Percentiles rank a stretch among this genome's conserved stretches.
These are phyloP conservation scores for Catharus fuscescens DNA, from an alignment of 2,113 vertebrate species.

Conservation along the genomic window DNA sequence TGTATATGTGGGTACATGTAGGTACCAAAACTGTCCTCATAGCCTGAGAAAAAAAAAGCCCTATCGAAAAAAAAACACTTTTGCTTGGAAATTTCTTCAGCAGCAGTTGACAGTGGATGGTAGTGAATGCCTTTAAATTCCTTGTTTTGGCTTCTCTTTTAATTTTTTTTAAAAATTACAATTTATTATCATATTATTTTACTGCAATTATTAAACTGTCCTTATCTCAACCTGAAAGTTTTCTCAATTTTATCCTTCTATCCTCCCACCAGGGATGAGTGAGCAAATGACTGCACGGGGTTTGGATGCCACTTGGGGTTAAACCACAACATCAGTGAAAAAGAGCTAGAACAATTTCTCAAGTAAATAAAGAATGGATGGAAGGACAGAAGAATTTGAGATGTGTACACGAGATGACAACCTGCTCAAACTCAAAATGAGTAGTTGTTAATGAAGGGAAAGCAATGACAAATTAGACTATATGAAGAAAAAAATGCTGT, in stretches of 20 bases:
- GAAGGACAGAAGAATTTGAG: neutral
- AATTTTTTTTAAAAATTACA: too few species aligned
- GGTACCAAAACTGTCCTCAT: neutral
- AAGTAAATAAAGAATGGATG: neutral
- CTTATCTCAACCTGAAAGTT: neutral
- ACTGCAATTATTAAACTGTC: neutral
- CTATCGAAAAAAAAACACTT: neutral
- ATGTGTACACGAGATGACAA: rapidly evolving
- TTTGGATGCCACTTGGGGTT: neutral
- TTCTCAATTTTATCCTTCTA: neutral
- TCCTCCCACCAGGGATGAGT: neutral
- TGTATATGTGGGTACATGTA: too few species aligned
- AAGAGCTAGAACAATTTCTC: neutral
- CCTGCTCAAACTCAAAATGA: neutral
- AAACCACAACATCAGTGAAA: neutral
- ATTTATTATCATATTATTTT: neutral
- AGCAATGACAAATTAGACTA: neutral
- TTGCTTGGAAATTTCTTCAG: neutral
- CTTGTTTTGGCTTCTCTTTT: too few species aligned
- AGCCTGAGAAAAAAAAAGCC: neutral
- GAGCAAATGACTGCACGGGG: neutral
- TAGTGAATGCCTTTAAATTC: neutral
- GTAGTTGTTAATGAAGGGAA: neutral
- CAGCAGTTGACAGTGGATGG: rapidly evolving
- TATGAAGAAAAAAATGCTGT: neutral